Conservation (phyloP, 2,113 vertebrate genomes). For the Oceanites oceanicus region DNA sequence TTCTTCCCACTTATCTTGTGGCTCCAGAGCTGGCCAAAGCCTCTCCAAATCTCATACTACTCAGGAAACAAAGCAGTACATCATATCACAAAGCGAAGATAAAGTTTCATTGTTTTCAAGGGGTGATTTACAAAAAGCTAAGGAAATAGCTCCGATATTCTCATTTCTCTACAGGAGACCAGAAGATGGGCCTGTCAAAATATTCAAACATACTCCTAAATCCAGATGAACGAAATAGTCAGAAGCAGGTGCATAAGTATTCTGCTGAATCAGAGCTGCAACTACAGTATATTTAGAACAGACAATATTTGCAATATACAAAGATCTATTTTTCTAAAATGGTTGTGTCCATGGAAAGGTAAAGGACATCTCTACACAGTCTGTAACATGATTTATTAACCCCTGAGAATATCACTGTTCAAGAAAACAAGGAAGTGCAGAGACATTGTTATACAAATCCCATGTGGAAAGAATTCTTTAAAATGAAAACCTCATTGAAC, state of each 20-base stretch:
- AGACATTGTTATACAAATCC: background rate
- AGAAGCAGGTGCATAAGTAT: background rate
- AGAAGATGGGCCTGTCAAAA: background rate
- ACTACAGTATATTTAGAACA: background rate
- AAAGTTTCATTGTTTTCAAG: background rate
- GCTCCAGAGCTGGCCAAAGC: background rate
- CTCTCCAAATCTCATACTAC: background rate
- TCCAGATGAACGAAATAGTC: background rate
- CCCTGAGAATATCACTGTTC: background rate
- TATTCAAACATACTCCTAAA: background rate
- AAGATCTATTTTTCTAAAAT: background rate
- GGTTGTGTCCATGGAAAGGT: background rate
- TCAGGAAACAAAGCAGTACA: background rate
- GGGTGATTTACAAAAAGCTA: background rate
- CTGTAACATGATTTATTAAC: background rate
- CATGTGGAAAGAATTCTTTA: background rate
- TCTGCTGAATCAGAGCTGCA: background rate
- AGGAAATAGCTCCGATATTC: background rate
- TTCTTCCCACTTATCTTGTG: background rate
- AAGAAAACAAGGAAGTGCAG: background rate
- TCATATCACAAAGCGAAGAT: background rate
- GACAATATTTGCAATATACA: background rate
- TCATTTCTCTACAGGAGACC: background rate
- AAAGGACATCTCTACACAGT: background rate
- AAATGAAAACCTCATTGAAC: background rate